Conservation (phyloP, 2,113 vertebrate genomes). For the Pelecanoides urinatrix region DNA sequence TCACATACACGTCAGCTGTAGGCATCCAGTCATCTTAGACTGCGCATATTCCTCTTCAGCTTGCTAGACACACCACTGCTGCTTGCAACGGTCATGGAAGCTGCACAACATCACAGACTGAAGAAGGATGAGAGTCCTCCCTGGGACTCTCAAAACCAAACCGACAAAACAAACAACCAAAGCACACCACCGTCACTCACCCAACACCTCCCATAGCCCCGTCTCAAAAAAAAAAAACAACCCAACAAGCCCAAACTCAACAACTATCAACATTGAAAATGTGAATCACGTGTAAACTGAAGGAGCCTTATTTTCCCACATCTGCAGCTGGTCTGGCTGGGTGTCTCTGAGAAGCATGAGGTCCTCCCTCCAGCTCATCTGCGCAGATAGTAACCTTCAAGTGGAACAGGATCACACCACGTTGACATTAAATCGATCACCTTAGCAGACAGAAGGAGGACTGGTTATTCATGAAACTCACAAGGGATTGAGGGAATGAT, state of each 20-base stretch:
- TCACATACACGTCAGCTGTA: not conserved
- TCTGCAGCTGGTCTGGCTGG: not conserved
- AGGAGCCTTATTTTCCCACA: not conserved
- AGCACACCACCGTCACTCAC: not conserved
- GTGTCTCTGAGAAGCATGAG: not conserved
- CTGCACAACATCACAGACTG: not conserved
- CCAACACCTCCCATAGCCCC: too few relatives aligned
- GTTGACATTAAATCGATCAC: not conserved
- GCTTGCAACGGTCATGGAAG: not conserved
- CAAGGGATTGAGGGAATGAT: fast-evolving
- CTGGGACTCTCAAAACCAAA: not conserved
- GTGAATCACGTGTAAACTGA: not conserved
- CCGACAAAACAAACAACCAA: not conserved
- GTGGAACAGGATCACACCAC: not conserved
- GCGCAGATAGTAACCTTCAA: not conserved
- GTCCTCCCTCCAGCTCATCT: not conserved
- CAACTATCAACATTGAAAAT: not conserved
- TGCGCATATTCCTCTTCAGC: not conserved
- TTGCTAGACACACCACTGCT: not conserved
- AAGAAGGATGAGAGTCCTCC: not conserved
- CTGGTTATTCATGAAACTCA: not conserved
- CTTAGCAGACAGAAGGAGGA: not conserved
- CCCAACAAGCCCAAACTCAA: not conserved
- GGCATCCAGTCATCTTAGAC: not conserved
- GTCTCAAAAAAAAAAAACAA: not conserved